phyloP scores from a whole-genome alignment of 2,113 vertebrate species.

The Hemichromis elongatus region DNA sequence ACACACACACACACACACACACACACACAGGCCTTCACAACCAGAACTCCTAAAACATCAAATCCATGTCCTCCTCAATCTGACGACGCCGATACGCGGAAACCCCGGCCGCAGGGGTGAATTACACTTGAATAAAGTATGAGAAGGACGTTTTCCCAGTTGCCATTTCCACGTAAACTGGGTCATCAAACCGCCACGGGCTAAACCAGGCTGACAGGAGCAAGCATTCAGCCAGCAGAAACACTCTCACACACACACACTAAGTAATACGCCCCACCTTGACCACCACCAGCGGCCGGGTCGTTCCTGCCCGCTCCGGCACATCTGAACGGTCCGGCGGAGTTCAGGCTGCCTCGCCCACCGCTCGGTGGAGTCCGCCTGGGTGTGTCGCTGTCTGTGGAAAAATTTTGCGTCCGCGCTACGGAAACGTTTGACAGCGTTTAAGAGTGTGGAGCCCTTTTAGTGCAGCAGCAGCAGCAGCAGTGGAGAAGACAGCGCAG shows the following conservation, averaged over 20 bases:
- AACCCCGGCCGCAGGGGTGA: neutral
- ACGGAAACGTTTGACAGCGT: neutral
- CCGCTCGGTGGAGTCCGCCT: constrained; percentile 26
- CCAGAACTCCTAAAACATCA: constrained; percentile 35
- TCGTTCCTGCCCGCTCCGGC: constrained; percentile 28
- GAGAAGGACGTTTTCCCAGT: neutral
- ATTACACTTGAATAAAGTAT: neutral
- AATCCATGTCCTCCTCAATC: neutral
- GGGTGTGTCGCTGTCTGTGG: constrained; percentile 33
- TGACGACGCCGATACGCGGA: neutral
- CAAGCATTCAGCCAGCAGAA: constrained; percentile 3
- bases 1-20: neutral
- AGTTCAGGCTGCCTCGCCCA: constrained; percentile 47
- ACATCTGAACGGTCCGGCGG: constrained; percentile 21
- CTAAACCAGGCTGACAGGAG: constrained; percentile 27
- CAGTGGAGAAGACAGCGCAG: constrained; percentile 31
- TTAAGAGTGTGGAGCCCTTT: neutral
- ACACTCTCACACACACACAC: neutral
- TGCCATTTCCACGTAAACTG: constrained; percentile 41
- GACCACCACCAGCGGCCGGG: constrained; percentile 36
- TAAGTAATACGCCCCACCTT: constrained; percentile 62
- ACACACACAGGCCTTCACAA: neutral
- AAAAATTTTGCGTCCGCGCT: neutral
- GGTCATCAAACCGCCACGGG: constrained; percentile 52
- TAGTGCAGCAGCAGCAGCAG: neutral